Evolutionary conservation across 2,888 invertebrate genomes (phyloP), one percentile per base, ranked within the genome.

Genomic region (Pristionchus arcanus): DNA sequence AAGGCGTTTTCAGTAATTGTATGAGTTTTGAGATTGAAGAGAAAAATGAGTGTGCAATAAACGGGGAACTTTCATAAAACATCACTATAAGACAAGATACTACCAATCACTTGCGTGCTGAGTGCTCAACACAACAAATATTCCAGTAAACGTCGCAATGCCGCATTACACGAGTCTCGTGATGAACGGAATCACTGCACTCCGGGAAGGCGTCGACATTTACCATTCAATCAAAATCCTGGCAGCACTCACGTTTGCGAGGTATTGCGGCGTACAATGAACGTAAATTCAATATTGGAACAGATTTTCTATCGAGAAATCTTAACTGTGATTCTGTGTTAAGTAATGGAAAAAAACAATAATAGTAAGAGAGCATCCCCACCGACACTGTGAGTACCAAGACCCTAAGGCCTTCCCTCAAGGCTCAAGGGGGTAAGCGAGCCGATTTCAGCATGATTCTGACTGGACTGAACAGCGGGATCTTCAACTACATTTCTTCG

Each of bases 381-480:
- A n/a, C n/a, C n/a, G n/a, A n/a, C n/a, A n/a, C n/a, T n/a, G n/a
- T n/a, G n/a, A n/a, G n/a, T n/a, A n/a, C n/a, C n/a, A n/a, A n/a
- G n/a, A n/a, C n/a, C n/a, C n/a, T n/a, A n/a, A n/a, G n/a, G n/a
- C n/a, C n/a, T n/a, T n/a, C n/a, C n/a, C n/a, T n/a, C n/a, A n/a
- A n/a, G n/a, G n/a, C n/a, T n/a, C n/a, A n/a, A n/a, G n/a, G n/a
- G n/a, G 4, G 92, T n/a, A n/a, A n/a, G n/a, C n/a, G n/a, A n/a
- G n/a, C n/a, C n/a, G 7, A 34, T 37, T 91, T 63, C 91, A 94
- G 94, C 91, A 93, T 94, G 31, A 55, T 95, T 31, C 92, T 93
- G 21, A 92, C 93, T n/a, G 95, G 95, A 7, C 68, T 95, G 31
- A 92, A 95, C 19, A 95, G 93, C 19, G 94, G 95, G 13, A 90